phyloP scores from a whole-genome alignment of 2,797 vertebrate species.

The Lepus townsendii region DNA sequence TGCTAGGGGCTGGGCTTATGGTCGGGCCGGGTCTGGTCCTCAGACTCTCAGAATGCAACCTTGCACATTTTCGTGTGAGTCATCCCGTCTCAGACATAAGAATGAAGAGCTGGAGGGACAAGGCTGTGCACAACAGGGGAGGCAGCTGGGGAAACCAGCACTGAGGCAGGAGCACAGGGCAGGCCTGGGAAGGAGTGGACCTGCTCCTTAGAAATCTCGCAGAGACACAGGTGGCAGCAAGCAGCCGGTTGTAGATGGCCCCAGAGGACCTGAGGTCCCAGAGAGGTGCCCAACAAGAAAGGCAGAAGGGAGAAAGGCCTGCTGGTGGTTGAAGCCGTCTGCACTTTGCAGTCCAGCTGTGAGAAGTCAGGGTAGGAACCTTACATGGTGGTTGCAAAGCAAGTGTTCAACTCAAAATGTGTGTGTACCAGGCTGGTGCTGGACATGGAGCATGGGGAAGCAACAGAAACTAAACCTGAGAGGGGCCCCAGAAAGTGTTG shows the following conservation, averaged over 20 bases:
- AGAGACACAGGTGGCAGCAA: background rate
- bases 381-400: background rate
- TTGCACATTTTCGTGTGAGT: background rate
- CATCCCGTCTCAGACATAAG: background rate
- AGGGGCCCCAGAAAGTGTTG: background rate
- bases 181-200: background rate
- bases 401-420: background rate
- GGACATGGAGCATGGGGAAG: background rate
- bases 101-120: background rate
- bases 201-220: background rate
- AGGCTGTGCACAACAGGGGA: background rate
- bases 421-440: background rate
- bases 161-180: too few relatives aligned
- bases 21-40: background rate
- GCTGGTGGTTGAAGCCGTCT: background rate
- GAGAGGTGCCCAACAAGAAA: background rate
- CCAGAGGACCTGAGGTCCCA: background rate
- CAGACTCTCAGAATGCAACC: background rate
- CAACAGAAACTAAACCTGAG: background rate
- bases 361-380: background rate
- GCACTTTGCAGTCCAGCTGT: background rate
- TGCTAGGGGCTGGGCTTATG: background rate
- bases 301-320: accelerated
- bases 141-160: background rate
- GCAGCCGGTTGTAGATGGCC: too few relatives aligned